Conservation (phyloP, 1,140 invertebrate genomes). For the Orussus abietinus region DNA sequence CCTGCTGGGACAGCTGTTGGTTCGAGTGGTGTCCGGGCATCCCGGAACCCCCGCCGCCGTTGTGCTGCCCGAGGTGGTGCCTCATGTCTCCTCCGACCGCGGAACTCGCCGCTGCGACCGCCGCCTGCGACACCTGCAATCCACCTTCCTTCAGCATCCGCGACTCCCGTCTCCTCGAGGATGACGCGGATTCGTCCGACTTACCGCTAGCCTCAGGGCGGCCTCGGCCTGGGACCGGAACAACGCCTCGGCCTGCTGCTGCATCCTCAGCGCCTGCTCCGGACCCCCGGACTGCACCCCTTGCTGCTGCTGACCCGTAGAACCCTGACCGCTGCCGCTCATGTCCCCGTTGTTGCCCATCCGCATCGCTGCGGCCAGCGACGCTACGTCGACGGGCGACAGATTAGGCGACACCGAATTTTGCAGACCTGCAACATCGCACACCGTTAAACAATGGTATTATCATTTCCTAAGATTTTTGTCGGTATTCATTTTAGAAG, state of each 20-base stretch:
- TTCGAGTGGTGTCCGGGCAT: slow-evolving; percentile 52
- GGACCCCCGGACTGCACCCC: slow-evolving; percentile 56
- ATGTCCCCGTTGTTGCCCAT: slow-evolving; percentile 63
- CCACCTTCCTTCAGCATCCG: no score
- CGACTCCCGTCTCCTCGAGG: no score
- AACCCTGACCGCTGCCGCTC: slow-evolving; percentile 52
- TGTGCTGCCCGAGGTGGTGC: slow-evolving; percentile 49
- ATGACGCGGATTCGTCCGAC: no score
- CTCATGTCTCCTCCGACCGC: slow-evolving; percentile 48
- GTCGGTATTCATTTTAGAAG: no score
- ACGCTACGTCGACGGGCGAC: slow-evolving; percentile 69
- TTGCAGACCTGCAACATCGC: slow-evolving; percentile 45
- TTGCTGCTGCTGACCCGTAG: slow-evolving; percentile 55
- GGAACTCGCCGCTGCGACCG: slow-evolving; percentile 47
- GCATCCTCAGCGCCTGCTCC: slow-evolving; percentile 70
- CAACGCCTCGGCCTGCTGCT: slow-evolving; percentile 75
- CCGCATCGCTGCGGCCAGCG: slow-evolving; percentile 75
- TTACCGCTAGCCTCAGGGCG: slow-evolving; percentile 73
- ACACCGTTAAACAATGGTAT: no score
- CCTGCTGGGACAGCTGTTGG: slow-evolving; percentile 50
- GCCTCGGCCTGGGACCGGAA: slow-evolving; percentile 79
- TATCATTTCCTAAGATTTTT: no score
- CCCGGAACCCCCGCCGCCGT: slow-evolving; percentile 49
- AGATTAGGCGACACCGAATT: slow-evolving; percentile 51
- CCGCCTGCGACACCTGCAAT: slow-evolving; percentile 49